Evolutionary conservation across 2,888 invertebrate genomes (phyloP).

Genomic region (Limnephilus rhombicus): DNA sequence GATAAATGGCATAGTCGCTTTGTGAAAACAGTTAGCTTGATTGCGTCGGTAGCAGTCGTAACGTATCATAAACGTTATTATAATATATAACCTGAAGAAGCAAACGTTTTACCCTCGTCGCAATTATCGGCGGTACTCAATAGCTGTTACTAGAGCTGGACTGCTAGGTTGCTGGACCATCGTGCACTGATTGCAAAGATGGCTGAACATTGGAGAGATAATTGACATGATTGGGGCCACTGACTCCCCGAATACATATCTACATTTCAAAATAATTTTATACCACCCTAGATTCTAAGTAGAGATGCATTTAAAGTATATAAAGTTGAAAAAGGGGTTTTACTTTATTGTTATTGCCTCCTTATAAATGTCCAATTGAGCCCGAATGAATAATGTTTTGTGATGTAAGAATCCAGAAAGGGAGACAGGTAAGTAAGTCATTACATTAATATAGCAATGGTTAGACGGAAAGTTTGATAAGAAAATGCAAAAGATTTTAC

Average conservation of each 20-base stretch:
- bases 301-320: neutral
- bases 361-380: neutral
- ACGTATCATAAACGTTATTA: neutral
- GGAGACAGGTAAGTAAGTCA: neutral
- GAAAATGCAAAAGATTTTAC: neutral
- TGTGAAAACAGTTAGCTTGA: neutral
- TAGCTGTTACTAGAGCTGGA: neutral
- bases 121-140: neutral
- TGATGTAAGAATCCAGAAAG: neutral
- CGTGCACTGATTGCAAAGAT: constrained; percentile 36
- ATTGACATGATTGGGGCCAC: constrained; percentile 45
- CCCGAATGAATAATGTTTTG: neutral
- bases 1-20: neutral
- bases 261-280: too few species aligned
- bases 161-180: neutral
- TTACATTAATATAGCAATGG: neutral
- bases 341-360: neutral
- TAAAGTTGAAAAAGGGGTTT: neutral
- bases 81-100: neutral
- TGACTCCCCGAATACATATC: constrained; percentile 6
- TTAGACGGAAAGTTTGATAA: neutral
- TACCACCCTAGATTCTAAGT: neutral
- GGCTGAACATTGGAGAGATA: constrained; percentile 43
- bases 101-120: neutral
- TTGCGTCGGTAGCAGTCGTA: neutral